A percentile compares a stretch with the other conserved stretches of the same genome.
Evolutionary conservation across 2,888 invertebrate species (phyloP).

Genomic region (Charanyca ferruginea): DNA sequence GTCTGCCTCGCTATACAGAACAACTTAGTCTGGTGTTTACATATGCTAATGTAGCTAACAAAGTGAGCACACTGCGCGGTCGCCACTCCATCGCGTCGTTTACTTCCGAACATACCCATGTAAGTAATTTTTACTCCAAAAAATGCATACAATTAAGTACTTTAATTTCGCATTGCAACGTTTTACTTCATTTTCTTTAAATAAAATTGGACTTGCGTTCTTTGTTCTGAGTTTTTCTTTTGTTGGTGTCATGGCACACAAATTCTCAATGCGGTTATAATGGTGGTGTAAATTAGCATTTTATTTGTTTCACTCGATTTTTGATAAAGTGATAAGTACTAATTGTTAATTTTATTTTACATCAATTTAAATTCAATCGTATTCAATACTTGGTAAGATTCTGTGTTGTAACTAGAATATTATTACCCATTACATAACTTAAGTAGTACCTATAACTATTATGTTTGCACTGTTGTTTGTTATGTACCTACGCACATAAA

Average conservation of each 20-base stretch:
- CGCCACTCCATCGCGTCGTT: constrained; percentile 26
- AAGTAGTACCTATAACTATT: neutral
- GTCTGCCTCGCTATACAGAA: constrained; percentile 39
- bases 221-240: neutral
- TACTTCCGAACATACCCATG: constrained; percentile 42
- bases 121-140: constrained; percentile 45
- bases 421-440: neutral
- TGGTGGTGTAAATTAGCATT: neutral
- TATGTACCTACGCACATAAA: neutral
- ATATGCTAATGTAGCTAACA: constrained; percentile 62
- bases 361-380: too few relatives aligned
- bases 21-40: constrained; percentile 62
- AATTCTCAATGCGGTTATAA: too few relatives aligned
- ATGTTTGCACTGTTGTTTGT: neutral
- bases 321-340: too few relatives aligned
- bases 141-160: neutral
- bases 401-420: neutral
- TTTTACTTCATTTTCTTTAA: neutral
- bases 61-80: constrained; percentile 46
- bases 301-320: constrained; percentile 9
- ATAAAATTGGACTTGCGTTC: neutral
- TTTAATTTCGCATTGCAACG: neutral
- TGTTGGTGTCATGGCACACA: too few relatives aligned
- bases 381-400: neutral
- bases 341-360: too few relatives aligned